phyloP scores from a whole-genome alignment of 2,113 vertebrate genomes.

The Toxotes chatareus region DNA sequence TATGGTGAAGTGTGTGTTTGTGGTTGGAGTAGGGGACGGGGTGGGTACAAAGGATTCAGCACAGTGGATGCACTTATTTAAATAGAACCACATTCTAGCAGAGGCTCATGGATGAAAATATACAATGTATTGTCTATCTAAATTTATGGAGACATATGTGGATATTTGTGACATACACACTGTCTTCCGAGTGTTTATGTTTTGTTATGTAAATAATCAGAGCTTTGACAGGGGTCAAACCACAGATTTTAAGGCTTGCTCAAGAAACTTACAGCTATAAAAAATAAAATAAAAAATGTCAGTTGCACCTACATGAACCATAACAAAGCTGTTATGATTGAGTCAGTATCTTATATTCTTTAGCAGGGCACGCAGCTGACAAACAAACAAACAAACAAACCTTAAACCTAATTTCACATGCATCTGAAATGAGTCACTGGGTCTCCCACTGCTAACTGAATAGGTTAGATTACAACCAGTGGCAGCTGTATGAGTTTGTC shows the following conservation, averaged over 20 bases:
- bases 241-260: conserved; percentile 11
- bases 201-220: conserved; percentile 3
- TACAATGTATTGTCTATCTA: conserved; percentile 24
- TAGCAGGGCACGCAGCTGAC: background rate
- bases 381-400: background rate
- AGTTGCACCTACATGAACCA: conserved; percentile 31
- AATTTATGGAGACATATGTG: conserved; percentile 20
- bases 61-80: conserved; percentile 32
- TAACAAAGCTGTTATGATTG: conserved; percentile 10
- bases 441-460: conserved; percentile 13
- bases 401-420: conserved; percentile 24
- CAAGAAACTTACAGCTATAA: conserved; percentile 15
- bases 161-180: conserved; percentile 13
- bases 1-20: conserved; percentile 28
- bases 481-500: background rate
- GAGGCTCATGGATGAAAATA: conserved; percentile 9
- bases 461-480: conserved; percentile 9
- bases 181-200: conserved; percentile 13
- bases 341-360: background rate
- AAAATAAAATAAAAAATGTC: background rate
- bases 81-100: conserved; percentile 20
- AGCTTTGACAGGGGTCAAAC: conserved; percentile 22
- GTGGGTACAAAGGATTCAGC: conserved; percentile 46
- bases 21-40: conserved; percentile 1
- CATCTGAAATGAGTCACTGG: conserved; percentile 9